These are phyloP conservation scores for Ploceus nigricollis DNA, from an alignment of 2,113 vertebrate genomes.

Conservation along the genomic window DNA sequence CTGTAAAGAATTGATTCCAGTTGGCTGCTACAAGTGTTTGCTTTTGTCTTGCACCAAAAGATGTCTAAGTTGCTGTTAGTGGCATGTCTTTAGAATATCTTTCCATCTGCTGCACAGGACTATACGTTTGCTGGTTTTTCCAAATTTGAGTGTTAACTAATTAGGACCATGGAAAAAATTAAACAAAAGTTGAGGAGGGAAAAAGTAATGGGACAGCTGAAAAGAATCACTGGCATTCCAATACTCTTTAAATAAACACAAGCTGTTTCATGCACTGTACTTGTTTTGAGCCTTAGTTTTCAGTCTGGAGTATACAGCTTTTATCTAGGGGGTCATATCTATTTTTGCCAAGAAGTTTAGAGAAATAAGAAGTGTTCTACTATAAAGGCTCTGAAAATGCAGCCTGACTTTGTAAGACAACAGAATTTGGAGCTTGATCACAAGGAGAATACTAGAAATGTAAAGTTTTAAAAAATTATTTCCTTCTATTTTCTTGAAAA, in stretches of 20 bases:
- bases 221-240: constrained; percentile 62
- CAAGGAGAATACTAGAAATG: background rate
- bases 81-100: constrained; percentile 9
- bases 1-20: background rate
- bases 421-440: background rate
- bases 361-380: background rate
- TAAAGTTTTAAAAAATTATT: background rate
- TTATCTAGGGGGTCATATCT: background rate
- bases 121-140: background rate
- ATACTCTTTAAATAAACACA: constrained; percentile 44
- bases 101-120: background rate
- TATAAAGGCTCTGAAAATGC: background rate
- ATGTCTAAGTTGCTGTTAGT: background rate
- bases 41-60: background rate
- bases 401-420: background rate
- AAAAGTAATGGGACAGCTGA: constrained; percentile 52
- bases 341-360: background rate
- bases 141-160: constrained; percentile 1
- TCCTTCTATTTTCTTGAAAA: background rate
- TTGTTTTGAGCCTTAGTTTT: constrained; percentile 10
- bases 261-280: background rate
- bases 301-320: background rate
- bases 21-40: constrained; percentile 12
- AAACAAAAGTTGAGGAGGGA: constrained; percentile 4
- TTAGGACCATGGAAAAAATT: constrained; percentile 55